Percentiles rank a stretch among this genome's conserved stretches.
These are phyloP conservation scores for Diorhabda sublineata DNA, from an alignment of 1,140 invertebrate genomes.

Conservation along the genomic window DNA sequence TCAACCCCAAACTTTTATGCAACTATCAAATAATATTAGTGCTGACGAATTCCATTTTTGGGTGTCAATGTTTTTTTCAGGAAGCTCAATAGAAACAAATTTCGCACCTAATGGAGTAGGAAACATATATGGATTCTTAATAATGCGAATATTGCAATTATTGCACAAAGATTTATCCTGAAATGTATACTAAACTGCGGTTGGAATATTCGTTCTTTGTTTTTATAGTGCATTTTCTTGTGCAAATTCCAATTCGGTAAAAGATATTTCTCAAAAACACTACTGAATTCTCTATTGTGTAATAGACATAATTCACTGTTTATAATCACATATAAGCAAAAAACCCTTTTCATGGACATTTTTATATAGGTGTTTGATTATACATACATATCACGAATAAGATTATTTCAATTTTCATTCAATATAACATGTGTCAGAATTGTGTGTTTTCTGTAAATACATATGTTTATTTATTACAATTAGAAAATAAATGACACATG, in stretches of 20 bases:
- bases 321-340: slow-evolving; percentile 24
- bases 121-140: no score
- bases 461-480: slow-evolving; percentile 36
- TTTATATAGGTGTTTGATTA: slow-evolving; percentile 35
- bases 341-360: slow-evolving; percentile 29
- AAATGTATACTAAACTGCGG: no score
- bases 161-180: no score
- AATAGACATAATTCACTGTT: slow-evolving; percentile 22
- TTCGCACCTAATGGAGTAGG: no score
- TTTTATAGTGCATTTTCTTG: background rate
- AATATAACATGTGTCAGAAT: slow-evolving; percentile 20
- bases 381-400: slow-evolving; percentile 33
- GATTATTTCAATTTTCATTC: slow-evolving; percentile 31
- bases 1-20: no score
- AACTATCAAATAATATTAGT: no score
- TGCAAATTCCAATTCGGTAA: background rate
- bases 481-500: slow-evolving; percentile 34
- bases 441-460: slow-evolving; percentile 36
- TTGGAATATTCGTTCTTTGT: no score
- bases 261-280: no score
- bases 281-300: slow-evolving; percentile 17
- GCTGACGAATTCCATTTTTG: no score
- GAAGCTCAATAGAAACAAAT: no score
- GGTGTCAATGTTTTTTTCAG: no score
- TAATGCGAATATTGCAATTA: no score